Base-by-base conservation (phyloP, 1,140 invertebrate genomes). In the Drosophila sp. region DNA sequence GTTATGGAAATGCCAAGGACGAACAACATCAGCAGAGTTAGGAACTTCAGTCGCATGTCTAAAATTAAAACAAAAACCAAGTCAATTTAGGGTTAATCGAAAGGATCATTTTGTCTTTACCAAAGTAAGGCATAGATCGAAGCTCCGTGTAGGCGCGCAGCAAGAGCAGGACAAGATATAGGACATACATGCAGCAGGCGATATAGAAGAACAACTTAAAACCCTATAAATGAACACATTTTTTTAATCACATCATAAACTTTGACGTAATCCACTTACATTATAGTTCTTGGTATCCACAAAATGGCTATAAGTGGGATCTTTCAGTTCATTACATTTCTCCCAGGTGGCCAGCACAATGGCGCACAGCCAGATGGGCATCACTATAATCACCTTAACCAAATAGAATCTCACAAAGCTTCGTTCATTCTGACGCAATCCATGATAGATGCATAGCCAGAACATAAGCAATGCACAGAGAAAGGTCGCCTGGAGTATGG, bases 41-140 rank as follows among this genome's bases (percentile, higher is more conserved):
- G 93, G 92, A 99, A 98, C 92, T 98, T 97, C 35, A 99, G 93
- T 61, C 98, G 93, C 85, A 98, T 94, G 94, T 98, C 98, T 99
- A 92, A 4, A 33, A 17, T 7, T 29, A n/a, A 50, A 23, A 47
- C 0, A 35, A 17, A 23, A 38, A 5, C 1, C 47, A 29, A 55
- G 33, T 55, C 17, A 30, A 2, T 3, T 40, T 40, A 3, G 4
- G 29, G 6, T n/a, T 17, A 17, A 17, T 33, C 25, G 7, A 1
- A 3, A 23, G 40, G 40, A 23, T 27, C 4, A 25, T 1, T 7
- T 3, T 3, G 47, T 27, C 80, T 93, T 95, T 94, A 98, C 98
- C 98, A 94, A 99, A 99, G 93, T 97, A 99, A 70, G 98, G 98
- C 98, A 99, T 99, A 7, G 97, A 97, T 86, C 97, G 94, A 32